Percentiles rank a stretch among this genome's conserved stretches.
Evolutionary conservation across 2,797 vertebrate species (phyloP).

Genomic region (Prunella strophiata): DNA sequence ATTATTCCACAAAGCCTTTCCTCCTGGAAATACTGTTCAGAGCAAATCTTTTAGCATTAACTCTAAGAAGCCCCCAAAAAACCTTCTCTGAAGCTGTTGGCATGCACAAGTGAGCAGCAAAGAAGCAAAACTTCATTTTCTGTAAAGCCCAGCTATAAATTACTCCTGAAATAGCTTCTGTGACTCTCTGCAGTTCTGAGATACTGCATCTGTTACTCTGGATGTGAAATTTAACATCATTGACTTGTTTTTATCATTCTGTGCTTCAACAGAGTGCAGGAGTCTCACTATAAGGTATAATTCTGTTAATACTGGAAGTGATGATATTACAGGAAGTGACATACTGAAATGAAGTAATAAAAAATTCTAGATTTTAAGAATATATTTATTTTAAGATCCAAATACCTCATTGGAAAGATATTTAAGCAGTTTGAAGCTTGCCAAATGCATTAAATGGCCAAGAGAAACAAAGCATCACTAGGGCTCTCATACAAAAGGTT

Average conservation of each 20-base stretch:
- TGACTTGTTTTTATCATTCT: background rate
- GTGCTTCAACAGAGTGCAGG: background rate
- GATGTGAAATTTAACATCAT: background rate
- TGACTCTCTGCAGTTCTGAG: background rate
- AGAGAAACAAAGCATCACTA: slow-evolving; percentile 38
- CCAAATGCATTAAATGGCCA: slow-evolving; percentile 48
- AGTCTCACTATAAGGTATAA: background rate
- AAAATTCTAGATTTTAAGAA: background rate
- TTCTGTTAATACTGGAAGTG: background rate
- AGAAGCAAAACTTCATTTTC: background rate
- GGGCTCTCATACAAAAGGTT: background rate
- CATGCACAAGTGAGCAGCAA: background rate
- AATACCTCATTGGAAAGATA: slow-evolving; percentile 59
- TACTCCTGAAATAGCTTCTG: background rate
- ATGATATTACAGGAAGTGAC: slow-evolving; percentile 22
- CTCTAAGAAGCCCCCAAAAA: background rate
- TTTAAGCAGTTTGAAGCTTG: slow-evolving; percentile 41
- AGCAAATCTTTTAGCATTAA: background rate
- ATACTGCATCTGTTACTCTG: background rate
- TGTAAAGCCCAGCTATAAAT: background rate
- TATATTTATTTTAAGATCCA: slow-evolving; percentile 24
- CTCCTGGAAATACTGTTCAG: background rate
- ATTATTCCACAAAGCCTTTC: background rate
- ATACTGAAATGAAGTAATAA: slow-evolving; percentile 16
- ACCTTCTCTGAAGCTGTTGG: background rate